A percentile compares a stretch with the other conserved stretches of the same genome.
Evolutionary conservation across 2,797 vertebrate genomes (phyloP).

Genomic region (Platyrinchus mystaceus): DNA sequence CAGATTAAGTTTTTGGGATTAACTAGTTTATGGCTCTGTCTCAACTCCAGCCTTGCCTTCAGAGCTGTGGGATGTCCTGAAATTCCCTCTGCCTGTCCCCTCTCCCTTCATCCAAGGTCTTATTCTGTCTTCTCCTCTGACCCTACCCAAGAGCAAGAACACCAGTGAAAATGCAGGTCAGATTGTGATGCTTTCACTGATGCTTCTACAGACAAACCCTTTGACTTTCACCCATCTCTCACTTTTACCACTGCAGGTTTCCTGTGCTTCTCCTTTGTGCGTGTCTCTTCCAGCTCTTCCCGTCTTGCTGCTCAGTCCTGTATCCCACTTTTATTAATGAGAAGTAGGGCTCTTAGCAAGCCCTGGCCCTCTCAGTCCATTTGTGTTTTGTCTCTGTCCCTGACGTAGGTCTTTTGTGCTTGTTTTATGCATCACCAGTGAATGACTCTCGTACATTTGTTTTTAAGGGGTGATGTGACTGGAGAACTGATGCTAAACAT

Average conservation of each 20-base stretch:
- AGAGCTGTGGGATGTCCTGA: neutral
- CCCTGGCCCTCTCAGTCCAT: neutral
- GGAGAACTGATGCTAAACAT: neutral
- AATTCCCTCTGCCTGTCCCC: neutral
- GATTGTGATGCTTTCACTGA: neutral
- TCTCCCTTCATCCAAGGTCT: neutral
- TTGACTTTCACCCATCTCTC: neutral
- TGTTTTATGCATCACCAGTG: neutral
- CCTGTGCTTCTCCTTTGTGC: rapidly evolving
- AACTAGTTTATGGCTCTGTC: neutral
- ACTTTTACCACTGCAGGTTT: neutral
- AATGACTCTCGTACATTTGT: neutral
- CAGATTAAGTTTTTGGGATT: neutral
- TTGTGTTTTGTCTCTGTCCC: neutral
- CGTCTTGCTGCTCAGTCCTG: neutral
- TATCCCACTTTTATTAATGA: neutral
- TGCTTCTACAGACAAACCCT: neutral
- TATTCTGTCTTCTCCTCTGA: neutral
- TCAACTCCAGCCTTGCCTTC: neutral
- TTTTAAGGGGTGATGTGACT: neutral
- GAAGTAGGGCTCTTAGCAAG: neutral
- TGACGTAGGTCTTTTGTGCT: neutral
- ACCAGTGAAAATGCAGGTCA: neutral
- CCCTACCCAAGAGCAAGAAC: neutral
- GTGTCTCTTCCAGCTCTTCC: neutral